Conservation (phyloP, 2,888 invertebrate genomes). For the Pristionchus japonicus region DNA sequence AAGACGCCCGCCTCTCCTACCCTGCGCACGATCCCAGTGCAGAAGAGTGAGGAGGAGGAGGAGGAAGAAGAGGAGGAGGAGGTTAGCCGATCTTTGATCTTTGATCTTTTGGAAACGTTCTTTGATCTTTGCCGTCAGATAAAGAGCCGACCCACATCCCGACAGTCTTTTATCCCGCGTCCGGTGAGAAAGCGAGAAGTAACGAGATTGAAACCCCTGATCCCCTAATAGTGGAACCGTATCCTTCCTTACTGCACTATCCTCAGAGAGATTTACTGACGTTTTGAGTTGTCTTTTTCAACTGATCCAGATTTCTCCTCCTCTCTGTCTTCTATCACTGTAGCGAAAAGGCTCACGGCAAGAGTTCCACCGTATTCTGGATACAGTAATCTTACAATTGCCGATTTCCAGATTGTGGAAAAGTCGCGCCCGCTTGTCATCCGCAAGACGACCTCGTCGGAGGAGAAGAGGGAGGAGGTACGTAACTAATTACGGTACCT, state of each 20-base stretch:
- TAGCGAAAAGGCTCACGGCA: neutral
- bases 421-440: conserved; percentile 35
- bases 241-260: neutral
- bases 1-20: conserved; percentile 31
- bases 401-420: conserved; percentile 10
- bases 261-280: neutral
- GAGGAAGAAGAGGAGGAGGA: conserved; percentile 46
- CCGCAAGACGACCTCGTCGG: neutral
- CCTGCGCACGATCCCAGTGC: neutral
- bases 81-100: conserved; percentile 41
- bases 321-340: neutral
- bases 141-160: neutral
- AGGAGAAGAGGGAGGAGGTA: conserved; percentile 25
- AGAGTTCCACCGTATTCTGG: neutral
- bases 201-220: too few relatives aligned
- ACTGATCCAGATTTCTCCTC: neutral
- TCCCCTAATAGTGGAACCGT: neutral
- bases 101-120: neutral
- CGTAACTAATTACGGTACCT: too few relatives aligned
- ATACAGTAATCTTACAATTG: neutral
- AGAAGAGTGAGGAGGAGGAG: conserved; percentile 26
- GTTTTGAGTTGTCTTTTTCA: conserved; percentile 9
- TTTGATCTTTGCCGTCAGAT: neutral
- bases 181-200: neutral
- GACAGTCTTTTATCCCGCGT: conserved; percentile 2